phyloP scores from a whole-genome alignment of 2,113 vertebrate genomes.

The Azemiops feae region DNA sequence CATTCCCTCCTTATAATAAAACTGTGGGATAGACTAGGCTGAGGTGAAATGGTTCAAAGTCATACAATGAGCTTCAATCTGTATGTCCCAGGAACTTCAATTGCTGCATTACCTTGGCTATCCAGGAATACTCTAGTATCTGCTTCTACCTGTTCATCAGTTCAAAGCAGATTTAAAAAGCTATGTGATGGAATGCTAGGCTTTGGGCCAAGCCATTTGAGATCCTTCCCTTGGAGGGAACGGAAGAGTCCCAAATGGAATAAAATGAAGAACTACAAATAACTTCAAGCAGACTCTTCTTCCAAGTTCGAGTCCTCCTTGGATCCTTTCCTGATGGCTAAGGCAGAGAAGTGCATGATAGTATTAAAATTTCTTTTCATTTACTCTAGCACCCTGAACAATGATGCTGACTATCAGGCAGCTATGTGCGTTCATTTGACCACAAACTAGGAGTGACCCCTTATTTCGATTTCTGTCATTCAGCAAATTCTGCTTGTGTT shows the following conservation, averaged over 20 bases:
- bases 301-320: background rate
- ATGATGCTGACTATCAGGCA: background rate
- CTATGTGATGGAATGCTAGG: background rate
- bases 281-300: background rate
- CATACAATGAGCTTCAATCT: background rate
- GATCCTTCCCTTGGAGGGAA: background rate
- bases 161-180: background rate
- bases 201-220: background rate
- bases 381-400: background rate
- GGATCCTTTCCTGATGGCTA: background rate
- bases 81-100: background rate
- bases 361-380: background rate
- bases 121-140: background rate
- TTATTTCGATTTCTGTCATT: background rate
- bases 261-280: background rate
- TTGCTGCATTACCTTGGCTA: background rate
- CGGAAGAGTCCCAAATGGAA: background rate
- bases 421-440: background rate
- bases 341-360: background rate
- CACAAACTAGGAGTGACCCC: background rate
- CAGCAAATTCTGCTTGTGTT: background rate
- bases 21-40: background rate
- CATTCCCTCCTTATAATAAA: background rate
- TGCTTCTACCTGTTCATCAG: background rate
- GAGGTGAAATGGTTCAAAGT: background rate